Conservation (phyloP, 2,113 vertebrate genomes). For the Equus quagga region DNA sequence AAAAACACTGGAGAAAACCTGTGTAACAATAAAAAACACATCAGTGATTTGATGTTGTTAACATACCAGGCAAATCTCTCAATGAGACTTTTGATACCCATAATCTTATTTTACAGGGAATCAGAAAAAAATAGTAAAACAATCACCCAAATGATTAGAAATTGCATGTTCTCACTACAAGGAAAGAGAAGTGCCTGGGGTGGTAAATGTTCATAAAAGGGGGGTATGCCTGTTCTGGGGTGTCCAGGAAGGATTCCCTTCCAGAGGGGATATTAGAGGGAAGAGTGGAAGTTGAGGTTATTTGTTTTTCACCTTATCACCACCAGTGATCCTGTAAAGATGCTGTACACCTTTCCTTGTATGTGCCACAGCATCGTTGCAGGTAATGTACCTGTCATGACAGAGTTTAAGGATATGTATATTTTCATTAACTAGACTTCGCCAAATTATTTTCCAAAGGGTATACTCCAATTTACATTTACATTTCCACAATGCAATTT, state of each 20-base stretch:
- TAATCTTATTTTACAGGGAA: not conserved
- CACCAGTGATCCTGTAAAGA: fast-evolving
- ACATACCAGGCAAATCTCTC: not conserved
- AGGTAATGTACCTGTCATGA: not conserved
- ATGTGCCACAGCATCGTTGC: not conserved
- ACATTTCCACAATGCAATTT: not conserved
- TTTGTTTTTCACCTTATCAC: not conserved
- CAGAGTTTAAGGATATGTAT: not conserved
- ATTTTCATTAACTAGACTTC: not conserved
- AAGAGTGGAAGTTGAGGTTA: not conserved
- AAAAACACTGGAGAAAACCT: not conserved
- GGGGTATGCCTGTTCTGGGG: not conserved
- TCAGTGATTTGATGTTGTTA: not conserved
- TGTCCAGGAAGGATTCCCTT: not conserved
- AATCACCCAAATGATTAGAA: not conserved
- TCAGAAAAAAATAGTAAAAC: not conserved
- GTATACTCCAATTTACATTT: not conserved
- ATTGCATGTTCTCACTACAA: not conserved
- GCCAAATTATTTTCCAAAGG: not conserved
- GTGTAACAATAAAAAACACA: not conserved
- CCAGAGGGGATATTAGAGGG: not conserved
- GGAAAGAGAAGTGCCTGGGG: not conserved
- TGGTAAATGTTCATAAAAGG: not conserved
- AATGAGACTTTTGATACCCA: not conserved
- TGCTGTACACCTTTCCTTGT: fast-evolving